Evolutionary conservation across 2,113 vertebrate species (phyloP).

Genomic region (Perca fluviatilis): DNA sequence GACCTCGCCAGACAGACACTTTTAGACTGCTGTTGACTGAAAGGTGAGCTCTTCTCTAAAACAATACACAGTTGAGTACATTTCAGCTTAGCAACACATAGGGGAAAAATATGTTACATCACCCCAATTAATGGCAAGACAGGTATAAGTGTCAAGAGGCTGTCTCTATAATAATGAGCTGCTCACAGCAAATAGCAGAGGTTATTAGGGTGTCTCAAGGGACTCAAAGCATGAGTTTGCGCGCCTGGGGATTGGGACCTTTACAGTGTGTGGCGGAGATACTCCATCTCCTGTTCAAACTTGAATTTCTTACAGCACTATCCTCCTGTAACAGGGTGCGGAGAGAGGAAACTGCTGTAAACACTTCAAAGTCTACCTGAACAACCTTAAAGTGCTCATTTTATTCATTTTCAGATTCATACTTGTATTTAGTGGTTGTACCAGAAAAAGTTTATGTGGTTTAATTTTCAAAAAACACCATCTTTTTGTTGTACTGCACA

Average conservation of each 20-base stretch:
- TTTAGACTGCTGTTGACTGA: conserved; percentile 61
- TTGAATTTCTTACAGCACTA: conserved; percentile 40
- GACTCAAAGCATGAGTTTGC: conserved; percentile 37
- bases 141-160: conserved; percentile 48
- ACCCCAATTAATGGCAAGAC: conserved; percentile 45
- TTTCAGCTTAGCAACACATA: conserved; percentile 34
- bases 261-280: background rate
- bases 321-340: conserved; percentile 16
- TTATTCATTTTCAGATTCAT: too few species aligned
- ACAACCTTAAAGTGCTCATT: conserved; percentile 17
- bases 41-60: conserved; percentile 51
- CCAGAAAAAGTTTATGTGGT: too few species aligned
- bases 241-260: conserved; percentile 25
- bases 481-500: too few species aligned
- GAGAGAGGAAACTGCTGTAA: conserved; percentile 26
- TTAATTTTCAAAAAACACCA: too few species aligned
- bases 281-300: conserved; percentile 26
- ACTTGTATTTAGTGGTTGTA: too few species aligned
- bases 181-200: conserved; percentile 27
- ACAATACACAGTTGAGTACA: conserved; percentile 53
- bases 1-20: conserved; percentile 61
- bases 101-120: conserved; percentile 46
- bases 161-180: conserved; percentile 24
- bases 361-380: conserved; percentile 39
- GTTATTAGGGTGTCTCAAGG: conserved; percentile 34